Evolutionary conservation across 1,140 invertebrate genomes (phyloP), one percentile per base, ranked within the genome.

Genomic region (Microplitis mediator): DNA sequence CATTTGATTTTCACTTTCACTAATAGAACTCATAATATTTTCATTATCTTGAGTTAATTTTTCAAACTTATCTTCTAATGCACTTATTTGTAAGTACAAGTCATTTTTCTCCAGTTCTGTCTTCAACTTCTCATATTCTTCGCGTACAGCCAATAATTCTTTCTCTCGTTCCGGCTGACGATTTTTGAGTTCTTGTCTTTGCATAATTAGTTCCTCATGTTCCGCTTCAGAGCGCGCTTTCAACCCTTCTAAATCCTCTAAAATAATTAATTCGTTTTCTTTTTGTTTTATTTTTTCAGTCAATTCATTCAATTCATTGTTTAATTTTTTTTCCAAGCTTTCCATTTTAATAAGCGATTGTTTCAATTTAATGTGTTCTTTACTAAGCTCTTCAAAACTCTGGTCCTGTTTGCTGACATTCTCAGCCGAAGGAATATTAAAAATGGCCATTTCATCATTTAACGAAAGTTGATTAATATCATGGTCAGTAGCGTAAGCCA

Each of bases 81-180:
- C 67, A 69, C 74, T 82, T 3, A 88, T 84, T n/a, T 84, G 78
- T 4, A 73, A 66, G 77, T 87, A 87, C 54, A 79, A 78, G 54
- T 84, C 80, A 72, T 87, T 85, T 35, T 75, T 76, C n/a, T 83
- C 69, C 6, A 87, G 68, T 23, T 69, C 64, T 16, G 77, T 69
- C 70, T 85, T 82, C 13, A 87, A 74, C 61, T 80, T 75, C 4
- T 80, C 50, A 14, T 84, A 79, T 34, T 85, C 77, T 4, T 71
- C 74, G 51, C 77, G 35, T 11, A 79, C 13, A 6, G 74, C 61
- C 51, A 77, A 62, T 3, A 85, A 69, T 51, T 85, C 79, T 63
- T 77, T 60, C 34, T 78, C 69, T 51, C 71, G 74, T 2, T 70
- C 61, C 4, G 70, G 75, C 36, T 81, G 71, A 32, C 81, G 71